Evolutionary conservation across 1,140 invertebrate genomes (phyloP).

Genomic region (Drusus annulatus): DNA sequence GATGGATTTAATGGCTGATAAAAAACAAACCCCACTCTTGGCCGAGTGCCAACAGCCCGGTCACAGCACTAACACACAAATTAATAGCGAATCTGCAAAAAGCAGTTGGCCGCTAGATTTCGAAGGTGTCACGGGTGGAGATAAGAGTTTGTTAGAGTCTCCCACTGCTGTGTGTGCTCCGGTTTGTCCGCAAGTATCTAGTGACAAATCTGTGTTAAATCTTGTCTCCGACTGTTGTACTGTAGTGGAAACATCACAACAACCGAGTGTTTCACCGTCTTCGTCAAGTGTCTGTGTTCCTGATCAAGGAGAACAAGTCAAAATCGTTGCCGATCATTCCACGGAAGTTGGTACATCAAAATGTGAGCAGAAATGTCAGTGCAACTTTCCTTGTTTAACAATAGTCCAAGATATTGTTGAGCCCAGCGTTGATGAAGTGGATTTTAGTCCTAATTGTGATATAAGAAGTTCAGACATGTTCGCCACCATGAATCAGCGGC

Average conservation of each 20-base stretch:
- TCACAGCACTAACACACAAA: conserved; percentile 9
- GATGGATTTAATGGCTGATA: conserved; percentile 9
- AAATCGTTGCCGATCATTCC: too few relatives aligned
- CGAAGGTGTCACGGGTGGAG: too few relatives aligned
- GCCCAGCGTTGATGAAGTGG: conserved; percentile 8
- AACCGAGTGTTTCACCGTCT: neutral
- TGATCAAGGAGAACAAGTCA: too few relatives aligned
- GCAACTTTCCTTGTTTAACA: too few relatives aligned
- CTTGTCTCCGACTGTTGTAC: too few relatives aligned
- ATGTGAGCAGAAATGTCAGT: too few relatives aligned
- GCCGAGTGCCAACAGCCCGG: conserved; percentile 6
- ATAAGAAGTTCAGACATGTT: neutral
- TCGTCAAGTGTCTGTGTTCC: neutral
- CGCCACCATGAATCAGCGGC: neutral
- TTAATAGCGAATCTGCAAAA: conserved; percentile 22
- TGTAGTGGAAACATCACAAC: too few relatives aligned
- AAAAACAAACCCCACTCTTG: conserved; percentile 10
- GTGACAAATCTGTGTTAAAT: too few relatives aligned
- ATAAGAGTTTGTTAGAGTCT: neutral
- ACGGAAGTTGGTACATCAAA: too few relatives aligned
- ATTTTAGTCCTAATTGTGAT: conserved; percentile 10
- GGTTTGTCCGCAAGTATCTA: too few relatives aligned
- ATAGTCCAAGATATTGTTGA: neutral
- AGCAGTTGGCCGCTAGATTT: neutral
- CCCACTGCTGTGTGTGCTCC: too few relatives aligned